Evolutionary conservation across 2,888 invertebrate genomes (phyloP), one percentile per base, ranked within the genome.

Genomic region (Drosophila recens): DNA sequence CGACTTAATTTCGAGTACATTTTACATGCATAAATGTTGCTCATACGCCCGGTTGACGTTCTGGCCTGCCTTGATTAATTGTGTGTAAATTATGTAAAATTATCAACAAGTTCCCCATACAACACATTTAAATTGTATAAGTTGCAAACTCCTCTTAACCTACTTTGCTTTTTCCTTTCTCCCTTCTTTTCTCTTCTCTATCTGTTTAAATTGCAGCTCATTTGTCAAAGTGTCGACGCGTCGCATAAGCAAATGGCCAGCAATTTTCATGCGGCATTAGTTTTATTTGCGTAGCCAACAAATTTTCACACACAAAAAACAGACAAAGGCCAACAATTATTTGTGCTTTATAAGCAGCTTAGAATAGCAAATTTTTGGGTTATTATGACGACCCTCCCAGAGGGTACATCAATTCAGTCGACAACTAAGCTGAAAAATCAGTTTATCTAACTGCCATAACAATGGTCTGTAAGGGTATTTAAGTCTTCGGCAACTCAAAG

Each of bases 211-310:
- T 57, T 57, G 57, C 57, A 46, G 57, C 71, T 74, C 85, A 87
- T 85, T 85, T 89, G 89, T 85, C 85, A 89, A 74, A 75, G 63
- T 74, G 83, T 73, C 72, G 61, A 59, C 79, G 67, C 63, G 58
- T 67, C 64, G 51, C 67, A 42, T 56, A 62, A 61, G 68, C 73
- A 87, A 83, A 80, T 88, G 84, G 57, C 58, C 66, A 62, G 77
- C 74, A 79, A 84, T 81, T 81, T 89, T 87, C 69, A 82, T 72
- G 77, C 74, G 59, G 79, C 85, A 77, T 74, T 87, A 74, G 79
- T 67, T 80, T 70, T 65, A 72, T 79, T 87, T 79, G 73, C 69
- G 51, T 15, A 59, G 73, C 56, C 72, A 61, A 65, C 85, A 59
- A 57, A 87, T 67, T 59, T 53, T 42, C 53, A 43, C 30, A 40